Conservation (phyloP, 2,113 vertebrate species). For the Ammospiza caudacuta region DNA sequence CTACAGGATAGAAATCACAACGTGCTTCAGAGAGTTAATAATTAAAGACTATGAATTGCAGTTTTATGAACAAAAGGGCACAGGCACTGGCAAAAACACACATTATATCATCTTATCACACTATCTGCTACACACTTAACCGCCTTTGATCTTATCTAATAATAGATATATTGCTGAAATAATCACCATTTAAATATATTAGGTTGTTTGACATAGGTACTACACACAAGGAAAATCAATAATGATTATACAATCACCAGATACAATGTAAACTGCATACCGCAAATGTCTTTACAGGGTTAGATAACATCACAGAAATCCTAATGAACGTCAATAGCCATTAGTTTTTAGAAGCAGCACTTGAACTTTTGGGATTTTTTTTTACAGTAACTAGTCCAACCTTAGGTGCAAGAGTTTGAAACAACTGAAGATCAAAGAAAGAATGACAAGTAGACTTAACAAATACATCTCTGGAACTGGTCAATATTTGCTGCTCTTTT, state of each 20-base stretch:
- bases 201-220: constrained; percentile 82
- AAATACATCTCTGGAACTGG: background rate
- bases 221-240: constrained; percentile 80
- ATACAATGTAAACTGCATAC: constrained; percentile 81
- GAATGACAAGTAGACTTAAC: constrained; percentile 64
- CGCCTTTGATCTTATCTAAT: constrained; percentile 80
- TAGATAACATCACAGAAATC: constrained; percentile 81
- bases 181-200: constrained; percentile 84
- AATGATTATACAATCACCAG: constrained; percentile 79
- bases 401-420: constrained; percentile 34
- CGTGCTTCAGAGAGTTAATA: constrained; percentile 68
- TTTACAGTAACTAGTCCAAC: constrained; percentile 28
- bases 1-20: constrained; percentile 55
- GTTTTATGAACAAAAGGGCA: constrained; percentile 43
- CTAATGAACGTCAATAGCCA: constrained; percentile 78
- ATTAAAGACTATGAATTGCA: constrained; percentile 61
- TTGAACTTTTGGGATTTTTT: constrained; percentile 73
- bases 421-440: constrained; percentile 74
- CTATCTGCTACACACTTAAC: constrained; percentile 67
- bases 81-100: constrained; percentile 19
- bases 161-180: constrained; percentile 77
- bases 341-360: constrained; percentile 77
- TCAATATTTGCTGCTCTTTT: constrained; percentile 44
- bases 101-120: constrained; percentile 49
- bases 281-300: constrained; percentile 71